Evolutionary conservation across 2,888 invertebrate species (phyloP), one percentile per base, ranked within the genome.

Genomic region (Phengaris arion): DNA sequence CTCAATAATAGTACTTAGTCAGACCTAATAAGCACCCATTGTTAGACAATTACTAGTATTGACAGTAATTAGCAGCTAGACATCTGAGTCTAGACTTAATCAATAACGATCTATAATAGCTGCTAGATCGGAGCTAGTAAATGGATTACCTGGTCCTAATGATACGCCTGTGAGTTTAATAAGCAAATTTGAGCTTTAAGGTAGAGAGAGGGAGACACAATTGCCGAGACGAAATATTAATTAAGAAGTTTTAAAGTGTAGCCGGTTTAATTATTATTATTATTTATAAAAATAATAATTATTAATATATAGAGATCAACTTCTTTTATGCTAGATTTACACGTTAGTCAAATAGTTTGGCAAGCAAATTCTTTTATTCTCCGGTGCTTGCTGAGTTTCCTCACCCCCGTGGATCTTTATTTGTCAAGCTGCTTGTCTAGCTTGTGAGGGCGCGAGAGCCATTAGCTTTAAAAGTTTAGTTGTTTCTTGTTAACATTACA

Each of bases 121-220:
- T 86, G 85, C 85, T 84, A 84, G 85, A 79, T 80, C 78, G 80
- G 81, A 82, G 80, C 80, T 82, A 84, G 81, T 86, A 81, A 82
- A 80, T 80, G 84, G 87, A 87, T 87, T 86, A 86, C 84, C 83
- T 79, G 79, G 78, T 81, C 45, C 45, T 68, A 68, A 68, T 68
- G 68, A 81, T 82, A 83, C 76, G 15, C 51, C 76, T 75, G 13
- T n/a, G 35, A 35, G 35, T 35, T 35, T 35, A 2, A 35, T 35
- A 46, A n/a, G 45, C 15, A 2, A 46, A 46, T 68, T 46, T 68
- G 6, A 46, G 46, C 68, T 68, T 68, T 68, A 13, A 5, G 7
- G 13, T 45, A n/a, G 8, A 9, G 46, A 46, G 6, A n/a, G 46
- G 46, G 46, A 68, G 68, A 46, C 46, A 1, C 6, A 46, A 69